Conservation (phyloP, 2,888 invertebrate genomes). For the Drosophila meridiana region DNA sequence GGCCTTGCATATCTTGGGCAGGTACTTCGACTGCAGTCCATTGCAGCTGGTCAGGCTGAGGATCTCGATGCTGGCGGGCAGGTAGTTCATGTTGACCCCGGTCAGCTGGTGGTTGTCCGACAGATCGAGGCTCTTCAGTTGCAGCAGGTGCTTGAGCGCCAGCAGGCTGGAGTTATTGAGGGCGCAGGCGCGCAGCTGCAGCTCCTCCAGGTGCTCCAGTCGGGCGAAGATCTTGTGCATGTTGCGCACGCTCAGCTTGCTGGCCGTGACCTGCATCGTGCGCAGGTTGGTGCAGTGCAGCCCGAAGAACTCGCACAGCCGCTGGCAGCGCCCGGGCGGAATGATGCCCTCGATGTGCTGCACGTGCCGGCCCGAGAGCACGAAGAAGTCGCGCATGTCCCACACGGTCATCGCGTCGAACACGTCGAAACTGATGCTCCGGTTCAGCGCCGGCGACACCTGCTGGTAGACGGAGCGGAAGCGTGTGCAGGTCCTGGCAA, state of each 20-base stretch:
- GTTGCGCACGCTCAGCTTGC: conserved; percentile 14
- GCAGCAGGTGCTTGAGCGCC: conserved; percentile 8
- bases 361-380: conserved; percentile 25
- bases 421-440: conserved; percentile 13
- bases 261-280: conserved; percentile 14
- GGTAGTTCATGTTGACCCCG: conserved; percentile 26
- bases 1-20: conserved; percentile 20
- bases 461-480: conserved; percentile 29
- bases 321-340: conserved; percentile 30
- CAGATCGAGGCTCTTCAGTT: conserved; percentile 27
- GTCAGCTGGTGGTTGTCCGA: conserved; percentile 35
- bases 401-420: conserved; percentile 34
- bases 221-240: conserved; percentile 22
- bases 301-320: conserved; percentile 33
- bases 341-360: conserved; percentile 25
- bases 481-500: conserved; percentile 39
- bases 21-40: conserved; percentile 15
- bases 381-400: conserved; percentile 51
- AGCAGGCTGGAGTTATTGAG: conserved; percentile 17
- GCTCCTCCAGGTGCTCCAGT: background rate
- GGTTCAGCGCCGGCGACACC: conserved; percentile 26
- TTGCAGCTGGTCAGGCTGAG: conserved; percentile 24
- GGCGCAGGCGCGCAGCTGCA: conserved; percentile 24
- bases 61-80: conserved; percentile 23
- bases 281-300: conserved; percentile 31